Conservation (phyloP, 2,888 invertebrate genomes). For the Baronia brevicornis region DNA sequence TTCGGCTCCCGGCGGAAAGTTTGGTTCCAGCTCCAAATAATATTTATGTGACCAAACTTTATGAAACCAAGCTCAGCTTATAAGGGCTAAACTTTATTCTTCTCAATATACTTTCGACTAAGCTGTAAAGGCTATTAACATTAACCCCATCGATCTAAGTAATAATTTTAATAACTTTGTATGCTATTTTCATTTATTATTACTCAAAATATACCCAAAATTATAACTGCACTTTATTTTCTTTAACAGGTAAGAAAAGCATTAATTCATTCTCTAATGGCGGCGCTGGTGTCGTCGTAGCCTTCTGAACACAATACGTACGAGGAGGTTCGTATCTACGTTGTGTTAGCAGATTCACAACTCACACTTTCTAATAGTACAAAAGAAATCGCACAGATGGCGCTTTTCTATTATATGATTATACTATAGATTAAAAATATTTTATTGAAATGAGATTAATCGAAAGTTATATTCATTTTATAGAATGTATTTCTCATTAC, state of each 20-base stretch:
- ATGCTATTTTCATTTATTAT: no score
- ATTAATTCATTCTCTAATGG: neutral
- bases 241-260: neutral
- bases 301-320: conserved; percentile 7
- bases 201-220: neutral
- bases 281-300: conserved; percentile 14
- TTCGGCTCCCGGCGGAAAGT: no score
- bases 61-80: no score
- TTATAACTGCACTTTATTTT: conserved; percentile 1
- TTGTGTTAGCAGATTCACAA: conserved; percentile 7
- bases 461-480: neutral
- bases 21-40: no score
- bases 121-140: no score
- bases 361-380: conserved; percentile 15
- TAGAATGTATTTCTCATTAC: no score
- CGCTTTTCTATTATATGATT: conserved; percentile 14
- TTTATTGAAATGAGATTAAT: neutral
- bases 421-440: neutral
- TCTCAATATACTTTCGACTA: no score
- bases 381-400: conserved; percentile 18
- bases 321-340: conserved; percentile 14
- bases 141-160: no score
- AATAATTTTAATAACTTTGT: no score
- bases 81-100: no score
- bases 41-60: no score